Percentiles rank a stretch among this genome's conserved stretches.
Evolutionary conservation across 2,888 invertebrate genomes (phyloP).

Genomic region (Drosophila atripex): DNA sequence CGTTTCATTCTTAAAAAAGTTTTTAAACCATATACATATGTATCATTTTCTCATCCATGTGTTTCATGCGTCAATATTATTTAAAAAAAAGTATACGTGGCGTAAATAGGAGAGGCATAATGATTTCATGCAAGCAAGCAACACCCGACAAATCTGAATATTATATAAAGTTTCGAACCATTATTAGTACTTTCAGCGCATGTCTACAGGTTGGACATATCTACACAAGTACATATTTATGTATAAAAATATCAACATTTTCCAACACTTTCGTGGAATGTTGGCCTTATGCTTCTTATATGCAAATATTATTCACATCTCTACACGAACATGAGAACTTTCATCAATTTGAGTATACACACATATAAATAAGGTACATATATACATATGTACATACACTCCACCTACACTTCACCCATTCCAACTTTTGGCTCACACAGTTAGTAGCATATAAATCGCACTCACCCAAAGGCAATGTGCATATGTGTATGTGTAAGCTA

Average conservation of each 20-base stretch:
- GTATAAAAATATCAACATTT: neutral
- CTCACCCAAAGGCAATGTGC: slow-evolving; percentile 6
- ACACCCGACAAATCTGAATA: slow-evolving; percentile 49
- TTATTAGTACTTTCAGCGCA: slow-evolving; percentile 29
- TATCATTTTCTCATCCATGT: slow-evolving; percentile 51
- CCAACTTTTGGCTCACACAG: slow-evolving; percentile 23
- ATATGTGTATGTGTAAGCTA: slow-evolving; percentile 14
- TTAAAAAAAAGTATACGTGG: neutral
- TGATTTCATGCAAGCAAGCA: slow-evolving; percentile 30
- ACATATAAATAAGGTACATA: slow-evolving; percentile 18
- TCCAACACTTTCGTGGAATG: neutral
- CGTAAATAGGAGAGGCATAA: slow-evolving; percentile 71
- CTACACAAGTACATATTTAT: slow-evolving; percentile 9
- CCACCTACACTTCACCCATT: slow-evolving; percentile 40
- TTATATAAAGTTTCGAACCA: slow-evolving; percentile 25
- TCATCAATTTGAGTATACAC: slow-evolving; percentile 11
- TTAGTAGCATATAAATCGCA: slow-evolving; percentile 42
- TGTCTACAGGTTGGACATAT: slow-evolving; percentile 20
- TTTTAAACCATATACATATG: slow-evolving; percentile 36
- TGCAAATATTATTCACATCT: slow-evolving; percentile 30
- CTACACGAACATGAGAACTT: slow-evolving; percentile 4
- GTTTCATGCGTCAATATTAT: slow-evolving; percentile 44
- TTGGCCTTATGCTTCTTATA: slow-evolving; percentile 23
- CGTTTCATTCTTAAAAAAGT: slow-evolving; percentile 57
- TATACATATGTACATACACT: slow-evolving; percentile 6